Conservation (phyloP, 2,797 vertebrate genomes). For the Hydrolagus colliei region DNA sequence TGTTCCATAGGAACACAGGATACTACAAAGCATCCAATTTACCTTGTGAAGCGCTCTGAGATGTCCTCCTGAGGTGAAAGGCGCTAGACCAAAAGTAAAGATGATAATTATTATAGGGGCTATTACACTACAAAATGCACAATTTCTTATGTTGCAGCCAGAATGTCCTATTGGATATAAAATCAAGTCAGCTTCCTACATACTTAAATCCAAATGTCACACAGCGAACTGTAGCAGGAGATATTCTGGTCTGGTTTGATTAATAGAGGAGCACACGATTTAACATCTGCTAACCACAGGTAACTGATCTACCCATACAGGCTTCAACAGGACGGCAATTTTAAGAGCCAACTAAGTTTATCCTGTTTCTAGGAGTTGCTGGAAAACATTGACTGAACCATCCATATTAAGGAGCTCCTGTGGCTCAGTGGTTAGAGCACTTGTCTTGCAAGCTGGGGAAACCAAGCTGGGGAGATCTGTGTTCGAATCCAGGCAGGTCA, state of each 20-base stretch:
- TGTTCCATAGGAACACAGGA: not conserved
- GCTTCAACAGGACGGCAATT: slow-evolving; percentile 60
- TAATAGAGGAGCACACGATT: slow-evolving; percentile 62
- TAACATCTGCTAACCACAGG: slow-evolving; percentile 70
- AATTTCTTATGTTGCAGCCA: not conserved
- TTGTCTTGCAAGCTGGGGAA: no score
- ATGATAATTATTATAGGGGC: not conserved
- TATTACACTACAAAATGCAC: not conserved
- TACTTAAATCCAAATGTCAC: not conserved
- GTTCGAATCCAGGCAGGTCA: no score
- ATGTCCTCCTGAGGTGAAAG: no score
- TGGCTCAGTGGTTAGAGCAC: no score
- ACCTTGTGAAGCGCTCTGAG: no score
- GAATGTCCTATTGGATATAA: not conserved
- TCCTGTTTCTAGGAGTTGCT: slow-evolving; percentile 58
- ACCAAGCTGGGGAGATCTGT: no score
- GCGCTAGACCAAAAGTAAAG: no score
- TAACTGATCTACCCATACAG: slow-evolving; percentile 69
- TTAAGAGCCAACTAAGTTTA: slow-evolving; percentile 74
- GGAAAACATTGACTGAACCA: not conserved
- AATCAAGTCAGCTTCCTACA: not conserved
- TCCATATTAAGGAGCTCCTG: no score
- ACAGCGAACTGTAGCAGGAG: not conserved
- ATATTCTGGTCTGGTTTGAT: slow-evolving; percentile 49
- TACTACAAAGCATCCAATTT: not conserved